A percentile compares a stretch with the other conserved stretches of the same genome.
These are phyloP conservation scores for Argentina silus DNA, from an alignment of 2,797 vertebrate species.

Conservation along the genomic window DNA sequence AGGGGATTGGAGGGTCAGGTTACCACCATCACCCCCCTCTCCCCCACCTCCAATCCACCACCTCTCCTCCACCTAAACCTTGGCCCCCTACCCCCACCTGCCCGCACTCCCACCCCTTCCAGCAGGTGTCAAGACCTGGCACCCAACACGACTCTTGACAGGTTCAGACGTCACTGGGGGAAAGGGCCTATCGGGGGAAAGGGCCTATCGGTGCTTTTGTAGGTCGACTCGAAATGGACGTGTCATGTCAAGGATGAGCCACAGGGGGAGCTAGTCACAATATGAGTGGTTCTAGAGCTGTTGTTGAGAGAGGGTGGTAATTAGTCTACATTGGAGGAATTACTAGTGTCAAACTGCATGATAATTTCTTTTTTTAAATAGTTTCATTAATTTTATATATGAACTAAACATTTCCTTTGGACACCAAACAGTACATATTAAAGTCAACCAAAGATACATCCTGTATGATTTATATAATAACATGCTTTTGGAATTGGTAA, in stretches of 20 bases:
- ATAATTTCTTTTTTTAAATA: background rate
- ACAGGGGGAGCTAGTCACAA: slow-evolving; percentile 30
- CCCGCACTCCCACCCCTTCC: slow-evolving; percentile 45
- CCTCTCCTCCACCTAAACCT: background rate
- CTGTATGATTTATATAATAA: slow-evolving; percentile 4
- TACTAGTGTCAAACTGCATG: background rate
- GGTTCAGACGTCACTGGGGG: slow-evolving; percentile 63
- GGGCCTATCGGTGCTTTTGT: slow-evolving; percentile 46
- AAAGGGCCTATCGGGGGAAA: slow-evolving; percentile 25
- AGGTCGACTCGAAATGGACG: slow-evolving; percentile 30
- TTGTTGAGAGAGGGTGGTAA: background rate
- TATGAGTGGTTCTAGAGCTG: background rate
- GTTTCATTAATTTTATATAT: background rate
- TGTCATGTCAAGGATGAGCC: slow-evolving; percentile 2
- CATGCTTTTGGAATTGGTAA: slow-evolving; percentile 14
- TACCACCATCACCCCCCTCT: slow-evolving; percentile 68
- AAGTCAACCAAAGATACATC: slow-evolving; percentile 16
- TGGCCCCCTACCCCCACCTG: slow-evolving; percentile 31
- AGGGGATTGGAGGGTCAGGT: slow-evolving; percentile 72
- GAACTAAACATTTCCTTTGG: background rate
- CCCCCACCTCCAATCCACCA: too few species aligned
- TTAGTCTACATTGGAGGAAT: background rate
- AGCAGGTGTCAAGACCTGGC: slow-evolving; percentile 72
- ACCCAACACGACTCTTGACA: slow-evolving; percentile 60
- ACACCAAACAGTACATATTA: slow-evolving; percentile 1